A percentile compares a stretch with the other conserved stretches of the same genome.
These are phyloP conservation scores for Tricholauxania praeusta DNA, from an alignment of 2,888 invertebrate genomes.

Conservation along the genomic window DNA sequence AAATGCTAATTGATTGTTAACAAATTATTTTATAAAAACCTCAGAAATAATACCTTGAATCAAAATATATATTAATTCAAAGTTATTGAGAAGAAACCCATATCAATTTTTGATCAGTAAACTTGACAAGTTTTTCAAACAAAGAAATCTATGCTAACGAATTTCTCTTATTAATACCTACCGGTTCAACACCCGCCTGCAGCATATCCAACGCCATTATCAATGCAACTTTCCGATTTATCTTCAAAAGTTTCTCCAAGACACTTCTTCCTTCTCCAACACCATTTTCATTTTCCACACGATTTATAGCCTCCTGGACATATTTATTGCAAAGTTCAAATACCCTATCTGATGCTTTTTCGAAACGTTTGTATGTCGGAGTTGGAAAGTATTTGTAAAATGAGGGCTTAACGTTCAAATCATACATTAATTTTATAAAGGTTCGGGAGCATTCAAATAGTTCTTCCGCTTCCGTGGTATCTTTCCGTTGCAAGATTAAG, in stretches of 20 bases:
- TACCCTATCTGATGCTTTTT: conserved; percentile 57
- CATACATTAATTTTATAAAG: conserved; percentile 46
- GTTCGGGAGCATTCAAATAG: conserved; percentile 48
- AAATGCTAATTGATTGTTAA: conserved; percentile 48
- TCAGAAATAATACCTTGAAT: conserved; percentile 37
- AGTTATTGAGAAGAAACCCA: conserved; percentile 35
- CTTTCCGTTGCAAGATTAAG: conserved; percentile 46
- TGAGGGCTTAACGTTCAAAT: conserved; percentile 61
- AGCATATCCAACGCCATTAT: conserved; percentile 81
- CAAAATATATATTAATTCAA: background rate
- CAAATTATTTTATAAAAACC: conserved; percentile 46
- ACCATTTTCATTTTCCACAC: conserved; percentile 45
- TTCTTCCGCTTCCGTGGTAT: conserved; percentile 42
- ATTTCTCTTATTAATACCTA: conserved; percentile 62
- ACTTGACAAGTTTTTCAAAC: conserved; percentile 24
- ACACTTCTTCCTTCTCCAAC: conserved; percentile 68
- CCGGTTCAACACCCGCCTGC: conserved; percentile 80
- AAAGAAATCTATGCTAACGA: background rate
- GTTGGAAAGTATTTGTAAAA: conserved; percentile 60
- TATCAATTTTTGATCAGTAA: conserved; percentile 45
- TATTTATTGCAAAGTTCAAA: conserved; percentile 61
- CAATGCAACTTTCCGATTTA: conserved; percentile 74
- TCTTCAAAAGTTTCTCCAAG: conserved; percentile 73
- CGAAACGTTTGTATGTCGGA: conserved; percentile 57
- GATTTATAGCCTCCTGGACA: conserved; percentile 63